These are phyloP conservation scores for Oryzaephilus surinamensis DNA, from an alignment of 1,140 invertebrate species.

Conservation along the genomic window DNA sequence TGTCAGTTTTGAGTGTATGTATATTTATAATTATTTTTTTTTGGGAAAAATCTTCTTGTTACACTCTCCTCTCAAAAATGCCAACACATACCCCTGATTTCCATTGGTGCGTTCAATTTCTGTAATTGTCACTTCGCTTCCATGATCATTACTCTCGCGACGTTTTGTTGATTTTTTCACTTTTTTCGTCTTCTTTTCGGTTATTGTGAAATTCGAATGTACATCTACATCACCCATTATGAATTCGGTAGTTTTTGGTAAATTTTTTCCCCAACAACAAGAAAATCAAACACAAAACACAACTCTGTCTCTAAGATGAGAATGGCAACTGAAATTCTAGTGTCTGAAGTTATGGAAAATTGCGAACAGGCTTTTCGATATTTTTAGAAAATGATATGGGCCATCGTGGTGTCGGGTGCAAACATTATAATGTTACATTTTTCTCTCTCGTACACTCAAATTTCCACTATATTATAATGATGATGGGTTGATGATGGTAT, in stretches of 20 bases:
- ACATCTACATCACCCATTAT: conserved; percentile 78
- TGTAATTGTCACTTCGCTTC: conserved; percentile 68
- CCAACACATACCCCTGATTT: conserved; percentile 65
- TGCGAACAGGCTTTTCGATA: conserved; percentile 29
- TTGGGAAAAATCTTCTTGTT: no score
- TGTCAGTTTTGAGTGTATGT: no score
- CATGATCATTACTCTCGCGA: conserved; percentile 57
- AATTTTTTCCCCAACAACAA: not conserved
- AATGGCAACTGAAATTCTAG: conserved; percentile 28
- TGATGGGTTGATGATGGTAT: no score
- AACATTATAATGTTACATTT: no score
- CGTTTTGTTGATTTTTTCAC: conserved; percentile 76
- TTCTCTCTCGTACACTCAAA: no score
- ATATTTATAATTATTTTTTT: no score
- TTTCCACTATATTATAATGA: no score
- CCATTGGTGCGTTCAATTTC: conserved; percentile 61
- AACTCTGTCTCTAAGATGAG: conserved; percentile 16
- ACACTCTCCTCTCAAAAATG: conserved; percentile 1
- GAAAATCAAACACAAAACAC: conserved; percentile 12
- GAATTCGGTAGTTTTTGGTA: conserved; percentile 17
- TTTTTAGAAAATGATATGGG: conserved; percentile 38
- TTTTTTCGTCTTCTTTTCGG: conserved; percentile 78
- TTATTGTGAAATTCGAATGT: conserved; percentile 69
- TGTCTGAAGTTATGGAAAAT: no score
- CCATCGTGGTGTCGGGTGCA: conserved; percentile 35